A percentile compares a stretch with the other conserved stretches of the same genome.
phyloP scores from a whole-genome alignment of 2,888 invertebrate species.

The Cerastis rubricosa region DNA sequence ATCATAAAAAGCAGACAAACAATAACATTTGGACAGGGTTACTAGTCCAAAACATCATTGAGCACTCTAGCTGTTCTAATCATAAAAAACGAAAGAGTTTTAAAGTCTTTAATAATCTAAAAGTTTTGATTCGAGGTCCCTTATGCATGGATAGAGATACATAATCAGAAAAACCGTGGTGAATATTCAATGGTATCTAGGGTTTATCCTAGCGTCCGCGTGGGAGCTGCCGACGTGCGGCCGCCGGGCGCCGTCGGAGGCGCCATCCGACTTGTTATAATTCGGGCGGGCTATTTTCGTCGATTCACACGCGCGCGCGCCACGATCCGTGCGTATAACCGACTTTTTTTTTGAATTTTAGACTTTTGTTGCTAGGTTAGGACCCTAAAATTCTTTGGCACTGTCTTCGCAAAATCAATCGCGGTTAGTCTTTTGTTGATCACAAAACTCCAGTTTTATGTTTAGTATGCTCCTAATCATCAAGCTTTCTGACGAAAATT shows the following conservation, averaged over 20 bases:
- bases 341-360: conserved; percentile 79
- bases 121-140: neutral
- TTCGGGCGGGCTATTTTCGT: conserved; percentile 89
- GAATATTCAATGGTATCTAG: conserved; percentile 65
- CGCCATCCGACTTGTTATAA: conserved; percentile 88
- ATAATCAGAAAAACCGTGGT: conserved; percentile 59
- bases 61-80: neutral
- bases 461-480: conserved; percentile 6
- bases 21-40: conserved; percentile 13
- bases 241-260: conserved; percentile 85
- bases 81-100: too few relatives aligned
- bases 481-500: conserved; percentile 6
- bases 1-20: neutral
- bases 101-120: neutral
- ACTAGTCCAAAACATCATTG: neutral
- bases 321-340: conserved; percentile 81
- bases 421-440: conserved; percentile 8
- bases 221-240: conserved; percentile 74
- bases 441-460: conserved; percentile 18
- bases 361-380: conserved; percentile 71
- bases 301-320: conserved; percentile 87
- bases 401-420: conserved; percentile 18
- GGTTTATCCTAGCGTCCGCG: conserved; percentile 69
- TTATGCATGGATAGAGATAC: conserved; percentile 12
- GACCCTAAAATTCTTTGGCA: conserved; percentile 58